Evolutionary conservation across 2,797 vertebrate species (phyloP).

Genomic region (Pogoniulus pusillus): DNA sequence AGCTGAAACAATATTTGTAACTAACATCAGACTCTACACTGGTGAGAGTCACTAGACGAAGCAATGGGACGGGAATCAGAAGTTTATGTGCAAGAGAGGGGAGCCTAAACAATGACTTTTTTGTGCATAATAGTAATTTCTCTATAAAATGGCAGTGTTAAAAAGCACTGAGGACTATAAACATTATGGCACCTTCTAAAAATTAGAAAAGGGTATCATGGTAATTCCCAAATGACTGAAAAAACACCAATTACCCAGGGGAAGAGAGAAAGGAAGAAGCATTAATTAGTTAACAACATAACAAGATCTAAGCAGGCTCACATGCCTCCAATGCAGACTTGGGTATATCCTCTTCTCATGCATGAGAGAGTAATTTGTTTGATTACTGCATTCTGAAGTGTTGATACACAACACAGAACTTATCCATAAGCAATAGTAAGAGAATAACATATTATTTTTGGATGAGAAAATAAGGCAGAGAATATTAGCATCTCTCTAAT

Average conservation of each 20-base stretch:
- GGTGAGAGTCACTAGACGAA: background rate
- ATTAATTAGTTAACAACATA: background rate
- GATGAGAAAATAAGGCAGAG: background rate
- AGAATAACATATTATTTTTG: background rate
- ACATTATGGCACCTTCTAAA: background rate
- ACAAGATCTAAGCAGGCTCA: background rate
- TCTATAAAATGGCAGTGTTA: background rate
- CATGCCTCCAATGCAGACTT: background rate
- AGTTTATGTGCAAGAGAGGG: background rate
- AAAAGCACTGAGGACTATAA: background rate
- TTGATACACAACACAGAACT: background rate
- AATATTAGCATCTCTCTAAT: constrained; percentile 2
- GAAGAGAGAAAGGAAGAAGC: background rate
- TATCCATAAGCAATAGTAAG: background rate
- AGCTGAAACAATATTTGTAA: constrained; percentile 56
- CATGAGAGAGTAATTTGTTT: background rate
- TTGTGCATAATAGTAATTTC: background rate
- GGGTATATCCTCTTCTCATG: background rate
- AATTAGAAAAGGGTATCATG: background rate
- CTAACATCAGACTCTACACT: background rate
- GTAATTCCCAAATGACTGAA: background rate
- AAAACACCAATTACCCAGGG: background rate
- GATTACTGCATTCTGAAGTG: constrained; percentile 10
- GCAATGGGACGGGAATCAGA: background rate
- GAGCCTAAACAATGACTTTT: background rate